Conservation (phyloP, 2,113 vertebrate species). For the Haliaeetus leucogaster region DNA sequence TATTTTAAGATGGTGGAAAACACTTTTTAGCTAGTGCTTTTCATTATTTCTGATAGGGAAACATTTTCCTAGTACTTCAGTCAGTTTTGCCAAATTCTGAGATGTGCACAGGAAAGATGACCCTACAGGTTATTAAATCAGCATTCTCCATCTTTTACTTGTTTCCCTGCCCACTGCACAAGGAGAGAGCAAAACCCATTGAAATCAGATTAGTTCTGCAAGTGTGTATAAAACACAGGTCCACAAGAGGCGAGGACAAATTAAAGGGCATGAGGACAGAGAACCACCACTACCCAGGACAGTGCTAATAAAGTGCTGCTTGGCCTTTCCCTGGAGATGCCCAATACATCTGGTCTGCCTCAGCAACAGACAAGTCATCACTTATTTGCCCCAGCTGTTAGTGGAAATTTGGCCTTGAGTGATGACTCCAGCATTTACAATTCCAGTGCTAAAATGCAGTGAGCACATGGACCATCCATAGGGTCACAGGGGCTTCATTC, state of each 20-base stretch:
- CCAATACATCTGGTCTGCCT: neutral
- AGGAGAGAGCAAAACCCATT: neutral
- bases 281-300: neutral
- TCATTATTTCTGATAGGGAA: neutral
- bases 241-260: neutral
- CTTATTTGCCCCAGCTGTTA: neutral
- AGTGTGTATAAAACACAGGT: rapidly evolving
- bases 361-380: neutral
- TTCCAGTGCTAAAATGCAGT: neutral
- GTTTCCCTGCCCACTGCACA: neutral
- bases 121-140: neutral
- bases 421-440: neutral
- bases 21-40: neutral
- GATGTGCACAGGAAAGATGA: neutral
- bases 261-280: neutral
- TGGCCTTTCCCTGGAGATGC: neutral
- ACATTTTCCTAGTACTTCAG: neutral
- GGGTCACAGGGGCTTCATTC: neutral
- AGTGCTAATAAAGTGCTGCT: neutral
- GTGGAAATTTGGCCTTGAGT: neutral
- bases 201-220: neutral
- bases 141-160: neutral
- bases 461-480: neutral
- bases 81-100: neutral
- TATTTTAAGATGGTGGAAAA: neutral